These are phyloP conservation scores for Heliconius nattereri DNA, from an alignment of 1,140 invertebrate genomes.

Conservation along the genomic window DNA sequence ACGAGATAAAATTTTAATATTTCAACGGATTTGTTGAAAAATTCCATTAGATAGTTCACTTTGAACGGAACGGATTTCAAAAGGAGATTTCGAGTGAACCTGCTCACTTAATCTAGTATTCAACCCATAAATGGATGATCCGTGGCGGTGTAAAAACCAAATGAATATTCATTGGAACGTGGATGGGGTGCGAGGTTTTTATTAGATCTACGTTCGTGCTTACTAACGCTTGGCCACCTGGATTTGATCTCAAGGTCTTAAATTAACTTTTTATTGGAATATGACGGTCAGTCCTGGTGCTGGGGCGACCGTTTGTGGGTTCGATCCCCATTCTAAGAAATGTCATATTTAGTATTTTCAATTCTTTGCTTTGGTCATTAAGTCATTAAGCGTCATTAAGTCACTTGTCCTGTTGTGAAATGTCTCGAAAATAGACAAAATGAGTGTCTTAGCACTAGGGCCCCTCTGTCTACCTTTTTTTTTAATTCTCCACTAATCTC, in stretches of 20 bases:
- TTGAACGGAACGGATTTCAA: background rate
- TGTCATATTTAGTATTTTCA: no score
- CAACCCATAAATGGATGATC: constrained; percentile 45
- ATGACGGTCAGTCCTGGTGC: no score
- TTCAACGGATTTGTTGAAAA: background rate
- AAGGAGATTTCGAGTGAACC: constrained; percentile 18
- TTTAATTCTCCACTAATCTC: no score
- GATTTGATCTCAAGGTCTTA: background rate
- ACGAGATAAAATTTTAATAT: background rate
- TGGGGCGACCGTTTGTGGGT: no score
- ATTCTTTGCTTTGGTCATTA: no score
- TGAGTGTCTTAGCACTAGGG: no score
- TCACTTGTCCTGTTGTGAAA: no score
- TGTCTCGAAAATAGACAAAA: no score
- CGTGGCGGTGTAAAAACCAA: constrained; percentile 40
- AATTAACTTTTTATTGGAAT: no score
- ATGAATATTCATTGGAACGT: constrained; percentile 47
- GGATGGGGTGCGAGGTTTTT: constrained; percentile 38
- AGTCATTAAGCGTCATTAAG: no score
- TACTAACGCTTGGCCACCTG: constrained; percentile 27
- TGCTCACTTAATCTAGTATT: constrained; percentile 44
- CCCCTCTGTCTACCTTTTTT: no score
- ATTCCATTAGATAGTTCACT: background rate
- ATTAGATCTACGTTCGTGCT: constrained; percentile 44
- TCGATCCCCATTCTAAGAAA: no score